Percentiles rank a stretch among this genome's conserved stretches.
These are phyloP conservation scores for Polymixis lichenea DNA, from an alignment of 2,888 invertebrate genomes.

Conservation along the genomic window DNA sequence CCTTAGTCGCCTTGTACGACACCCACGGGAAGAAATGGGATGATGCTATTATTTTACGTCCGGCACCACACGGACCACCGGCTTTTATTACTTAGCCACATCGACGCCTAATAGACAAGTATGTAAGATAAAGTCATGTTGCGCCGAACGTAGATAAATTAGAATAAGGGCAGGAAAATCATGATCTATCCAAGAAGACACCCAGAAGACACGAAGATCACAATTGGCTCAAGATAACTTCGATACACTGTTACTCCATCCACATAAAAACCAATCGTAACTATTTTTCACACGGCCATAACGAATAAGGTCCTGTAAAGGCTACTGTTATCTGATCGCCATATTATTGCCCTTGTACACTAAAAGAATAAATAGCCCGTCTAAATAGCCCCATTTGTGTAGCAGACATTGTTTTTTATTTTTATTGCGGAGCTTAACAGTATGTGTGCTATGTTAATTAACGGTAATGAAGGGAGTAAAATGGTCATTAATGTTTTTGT, in stretches of 20 bases:
- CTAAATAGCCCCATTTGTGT: conserved; percentile 41
- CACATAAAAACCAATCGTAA: conserved; percentile 5
- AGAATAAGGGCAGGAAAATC: too few species aligned
- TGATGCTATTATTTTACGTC: too few species aligned
- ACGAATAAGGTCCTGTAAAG: conserved; percentile 19
- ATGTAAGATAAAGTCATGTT: too few species aligned
- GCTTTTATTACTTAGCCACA: too few species aligned
- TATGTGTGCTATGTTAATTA: conserved; percentile 42
- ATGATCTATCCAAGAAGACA: not conserved
- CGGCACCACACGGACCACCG: too few species aligned
- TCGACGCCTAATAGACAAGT: too few species aligned
- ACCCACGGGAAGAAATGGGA: too few species aligned
- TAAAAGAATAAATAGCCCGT: conserved; percentile 38
- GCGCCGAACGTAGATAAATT: too few species aligned
- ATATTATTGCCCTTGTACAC: conserved; percentile 42
- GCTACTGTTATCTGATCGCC: conserved; percentile 30
- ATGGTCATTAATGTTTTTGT: conserved; percentile 8
- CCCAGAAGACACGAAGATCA: not conserved
- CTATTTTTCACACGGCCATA: conserved; percentile 35
- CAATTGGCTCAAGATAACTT: not conserved
- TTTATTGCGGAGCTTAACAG: conserved; percentile 32
- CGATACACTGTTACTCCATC: not conserved
- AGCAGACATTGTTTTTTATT: conserved; percentile 47
- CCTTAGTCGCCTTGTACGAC: too few species aligned
- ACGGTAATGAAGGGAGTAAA: conserved; percentile 27